phyloP scores from a whole-genome alignment of 2,113 vertebrate genomes.

The Myocastor coypus region DNA sequence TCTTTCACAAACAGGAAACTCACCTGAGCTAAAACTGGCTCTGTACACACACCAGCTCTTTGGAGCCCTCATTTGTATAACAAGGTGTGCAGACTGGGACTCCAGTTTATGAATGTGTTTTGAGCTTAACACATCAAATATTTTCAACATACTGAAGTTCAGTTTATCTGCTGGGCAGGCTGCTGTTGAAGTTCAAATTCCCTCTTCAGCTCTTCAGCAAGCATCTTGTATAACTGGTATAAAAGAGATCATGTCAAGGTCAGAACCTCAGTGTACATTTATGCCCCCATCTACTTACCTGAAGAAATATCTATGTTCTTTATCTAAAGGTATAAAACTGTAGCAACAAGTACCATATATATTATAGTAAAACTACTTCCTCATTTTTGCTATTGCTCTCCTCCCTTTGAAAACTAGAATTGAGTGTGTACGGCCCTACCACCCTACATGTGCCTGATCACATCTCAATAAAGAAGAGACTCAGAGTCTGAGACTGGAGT shows the following conservation, averaged over 20 bases:
- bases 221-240: slow-evolving; percentile 62
- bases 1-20: slow-evolving; percentile 51
- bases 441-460: not conserved
- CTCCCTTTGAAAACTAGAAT: not conserved
- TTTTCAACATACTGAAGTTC: slow-evolving; percentile 48
- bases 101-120: slow-evolving; percentile 65
- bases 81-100: slow-evolving; percentile 52
- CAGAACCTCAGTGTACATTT: slow-evolving; percentile 41
- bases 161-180: slow-evolving; percentile 60
- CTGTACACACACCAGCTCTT: slow-evolving; percentile 38
- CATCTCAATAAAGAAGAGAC: not conserved
- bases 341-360: not conserved
- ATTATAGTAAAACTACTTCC: slow-evolving; percentile 9
- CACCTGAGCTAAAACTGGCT: slow-evolving; percentile 9
- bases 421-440: not conserved
- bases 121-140: slow-evolving; percentile 67
- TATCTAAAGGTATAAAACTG: slow-evolving; percentile 9
- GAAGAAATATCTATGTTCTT: slow-evolving; percentile 42
- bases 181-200: slow-evolving; percentile 64
- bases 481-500: slow-evolving; percentile 32
- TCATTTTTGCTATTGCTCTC: not conserved
- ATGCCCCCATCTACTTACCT: not conserved
- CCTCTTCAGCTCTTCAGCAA: slow-evolving; percentile 50
- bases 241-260: slow-evolving; percentile 51
- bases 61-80: slow-evolving; percentile 50